Percentiles rank a stretch among this genome's conserved stretches.
phyloP scores from a whole-genome alignment of 2,797 vertebrate species.

The Eulemur mongoz region DNA sequence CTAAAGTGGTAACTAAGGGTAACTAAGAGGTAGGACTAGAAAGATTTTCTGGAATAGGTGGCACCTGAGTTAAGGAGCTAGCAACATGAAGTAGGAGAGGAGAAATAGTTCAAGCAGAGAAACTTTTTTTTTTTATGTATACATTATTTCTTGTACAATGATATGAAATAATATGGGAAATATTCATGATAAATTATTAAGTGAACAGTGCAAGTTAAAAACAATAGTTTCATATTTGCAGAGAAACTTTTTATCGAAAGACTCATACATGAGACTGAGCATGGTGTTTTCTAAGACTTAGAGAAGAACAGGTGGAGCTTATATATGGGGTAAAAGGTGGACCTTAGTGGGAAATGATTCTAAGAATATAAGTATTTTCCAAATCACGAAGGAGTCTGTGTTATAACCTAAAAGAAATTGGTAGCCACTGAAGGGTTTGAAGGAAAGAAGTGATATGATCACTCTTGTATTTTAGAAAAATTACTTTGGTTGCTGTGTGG shows the following conservation, averaged over 20 bases:
- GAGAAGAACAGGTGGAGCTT: background rate
- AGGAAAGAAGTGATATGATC: background rate
- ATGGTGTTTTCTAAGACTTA: background rate
- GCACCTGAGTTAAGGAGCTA: background rate
- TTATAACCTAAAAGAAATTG: background rate
- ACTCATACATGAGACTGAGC: background rate
- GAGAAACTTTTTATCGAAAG: background rate
- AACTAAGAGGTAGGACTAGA: background rate
- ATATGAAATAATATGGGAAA: too few species aligned
- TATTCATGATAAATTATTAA: too few species aligned
- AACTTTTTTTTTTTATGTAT: too few species aligned
- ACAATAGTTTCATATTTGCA: too few species aligned
- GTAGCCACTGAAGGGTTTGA: background rate
- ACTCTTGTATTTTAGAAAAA: slow-evolving; percentile 5
- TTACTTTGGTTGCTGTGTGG: background rate
- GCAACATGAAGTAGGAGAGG: background rate
- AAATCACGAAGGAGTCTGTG: background rate
- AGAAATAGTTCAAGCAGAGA: background rate
- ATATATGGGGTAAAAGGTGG: background rate
- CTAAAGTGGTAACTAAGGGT: background rate
- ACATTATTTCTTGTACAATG: too few species aligned
- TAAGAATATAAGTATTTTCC: background rate
- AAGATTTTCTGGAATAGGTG: background rate
- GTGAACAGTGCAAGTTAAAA: too few species aligned
- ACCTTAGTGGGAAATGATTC: background rate